Evolutionary conservation across 2,113 vertebrate species (phyloP).

Genomic region (Clinocottus analis): DNA sequence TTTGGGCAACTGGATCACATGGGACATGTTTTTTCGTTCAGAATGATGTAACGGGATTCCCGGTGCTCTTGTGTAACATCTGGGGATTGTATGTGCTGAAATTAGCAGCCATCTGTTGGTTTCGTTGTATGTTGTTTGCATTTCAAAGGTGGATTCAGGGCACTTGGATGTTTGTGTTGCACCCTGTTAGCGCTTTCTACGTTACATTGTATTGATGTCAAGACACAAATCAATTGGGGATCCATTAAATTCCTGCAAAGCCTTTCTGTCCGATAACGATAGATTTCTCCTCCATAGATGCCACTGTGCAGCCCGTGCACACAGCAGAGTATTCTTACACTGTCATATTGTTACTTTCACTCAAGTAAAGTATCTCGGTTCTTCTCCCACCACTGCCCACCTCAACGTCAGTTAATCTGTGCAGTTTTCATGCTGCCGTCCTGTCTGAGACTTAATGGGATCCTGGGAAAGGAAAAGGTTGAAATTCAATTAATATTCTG

Average conservation of each 20-base stretch:
- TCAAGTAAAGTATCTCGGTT: neutral
- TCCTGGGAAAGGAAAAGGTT: too few species aligned
- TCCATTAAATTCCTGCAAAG: neutral
- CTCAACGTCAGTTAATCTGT: neutral
- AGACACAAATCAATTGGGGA: neutral
- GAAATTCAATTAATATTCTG: too few species aligned
- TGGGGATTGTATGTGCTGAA: conserved; percentile 22
- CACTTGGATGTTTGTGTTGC: neutral
- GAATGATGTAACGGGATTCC: neutral
- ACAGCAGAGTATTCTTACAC: neutral
- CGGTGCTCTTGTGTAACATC: conserved; percentile 7
- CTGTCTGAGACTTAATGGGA: too few species aligned
- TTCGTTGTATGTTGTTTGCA: neutral
- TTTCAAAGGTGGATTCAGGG: neutral
- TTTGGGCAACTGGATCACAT: conserved; percentile 19
- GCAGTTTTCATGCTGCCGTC: neutral
- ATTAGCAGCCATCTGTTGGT: conserved; percentile 12
- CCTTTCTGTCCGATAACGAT: neutral
- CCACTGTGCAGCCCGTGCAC: neutral
- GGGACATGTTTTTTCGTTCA: conserved; percentile 40
- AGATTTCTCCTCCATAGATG: neutral
- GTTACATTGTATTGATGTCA: neutral
- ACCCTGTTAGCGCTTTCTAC: neutral
- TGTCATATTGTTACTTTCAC: neutral
- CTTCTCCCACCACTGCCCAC: neutral